A percentile compares a stretch with the other conserved stretches of the same genome.
These are phyloP conservation scores for Sinella curviseta DNA, from an alignment of 1,140 invertebrate species.

Conservation along the genomic window DNA sequence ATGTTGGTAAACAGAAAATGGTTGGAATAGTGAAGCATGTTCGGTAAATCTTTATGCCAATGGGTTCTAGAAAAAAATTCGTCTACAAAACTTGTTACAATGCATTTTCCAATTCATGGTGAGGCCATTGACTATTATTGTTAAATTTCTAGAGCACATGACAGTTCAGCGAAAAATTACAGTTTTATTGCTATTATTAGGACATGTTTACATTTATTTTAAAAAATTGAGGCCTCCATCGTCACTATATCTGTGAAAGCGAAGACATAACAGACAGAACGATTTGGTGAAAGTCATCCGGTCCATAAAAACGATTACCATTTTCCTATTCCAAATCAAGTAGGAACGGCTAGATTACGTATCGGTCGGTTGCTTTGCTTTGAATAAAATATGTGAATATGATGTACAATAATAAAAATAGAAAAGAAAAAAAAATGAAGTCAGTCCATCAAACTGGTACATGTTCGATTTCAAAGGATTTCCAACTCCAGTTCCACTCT, in stretches of 20 bases:
- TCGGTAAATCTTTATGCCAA: neutral
- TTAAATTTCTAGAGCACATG: too few species aligned
- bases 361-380: neutral
- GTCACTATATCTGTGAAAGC: too few species aligned
- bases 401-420: neutral
- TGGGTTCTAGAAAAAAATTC: neutral
- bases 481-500: neutral
- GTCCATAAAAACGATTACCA: neutral
- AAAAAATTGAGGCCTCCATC: too few species aligned
- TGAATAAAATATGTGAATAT: constrained; percentile 6
- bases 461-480: neutral
- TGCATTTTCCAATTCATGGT: too few species aligned
- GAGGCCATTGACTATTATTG: too few species aligned
- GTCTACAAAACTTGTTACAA: too few species aligned
- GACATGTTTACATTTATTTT: too few species aligned
- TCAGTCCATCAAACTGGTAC: constrained; percentile 4
- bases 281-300: too few species aligned
- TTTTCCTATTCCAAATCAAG: neutral
- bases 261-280: too few species aligned
- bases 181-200: too few species aligned
- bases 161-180: too few species aligned
- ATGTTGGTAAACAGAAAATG: neutral
- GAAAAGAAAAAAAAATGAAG: neutral
- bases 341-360: neutral
- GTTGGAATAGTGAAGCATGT: neutral